A percentile compares a stretch with the other conserved stretches of the same genome.
These are phyloP conservation scores for Sebastes umbrosus DNA, from an alignment of 2,797 vertebrate species.

Conservation along the genomic window DNA sequence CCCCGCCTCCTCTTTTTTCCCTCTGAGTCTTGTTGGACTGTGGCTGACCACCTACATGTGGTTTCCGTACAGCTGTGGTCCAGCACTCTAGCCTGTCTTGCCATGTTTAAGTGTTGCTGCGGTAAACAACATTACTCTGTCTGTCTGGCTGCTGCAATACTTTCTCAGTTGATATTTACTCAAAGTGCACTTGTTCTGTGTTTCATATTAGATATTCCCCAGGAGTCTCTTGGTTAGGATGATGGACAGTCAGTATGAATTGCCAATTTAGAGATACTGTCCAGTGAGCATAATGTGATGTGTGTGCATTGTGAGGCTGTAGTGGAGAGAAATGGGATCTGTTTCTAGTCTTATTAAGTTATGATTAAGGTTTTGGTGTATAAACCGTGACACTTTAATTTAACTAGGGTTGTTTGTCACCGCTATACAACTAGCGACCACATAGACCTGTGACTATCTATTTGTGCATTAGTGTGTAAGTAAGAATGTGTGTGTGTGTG, in stretches of 20 bases:
- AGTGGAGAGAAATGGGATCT: slow-evolving; percentile 21
- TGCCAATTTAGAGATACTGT: slow-evolving; percentile 40
- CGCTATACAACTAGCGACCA: background rate
- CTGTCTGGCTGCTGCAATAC: slow-evolving; percentile 25
- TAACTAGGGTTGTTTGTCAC: slow-evolving; percentile 52
- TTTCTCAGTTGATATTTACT: slow-evolving; percentile 39
- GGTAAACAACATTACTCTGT: slow-evolving; percentile 8
- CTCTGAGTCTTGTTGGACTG: background rate
- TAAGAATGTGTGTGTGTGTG: background rate
- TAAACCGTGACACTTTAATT: slow-evolving; percentile 55
- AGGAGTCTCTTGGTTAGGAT: slow-evolving; percentile 8
- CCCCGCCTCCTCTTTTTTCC: background rate
- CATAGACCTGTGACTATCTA: background rate
- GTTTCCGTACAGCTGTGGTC: slow-evolving; percentile 28
- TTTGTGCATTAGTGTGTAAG: background rate
- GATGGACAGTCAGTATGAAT: slow-evolving; percentile 41
- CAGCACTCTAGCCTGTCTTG: background rate
- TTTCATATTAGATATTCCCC: slow-evolving; percentile 43
- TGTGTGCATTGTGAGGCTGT: background rate
- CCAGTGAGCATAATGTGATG: background rate
- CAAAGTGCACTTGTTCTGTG: slow-evolving; percentile 21
- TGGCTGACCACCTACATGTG: slow-evolving; percentile 6
- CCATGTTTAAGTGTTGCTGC: slow-evolving; percentile 1
- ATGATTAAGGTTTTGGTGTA: slow-evolving; percentile 38
- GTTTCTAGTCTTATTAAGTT: slow-evolving; percentile 35